These are phyloP conservation scores for Ommatoiulus sabulosus DNA, from an alignment of 2,888 invertebrate genomes.

Conservation along the genomic window DNA sequence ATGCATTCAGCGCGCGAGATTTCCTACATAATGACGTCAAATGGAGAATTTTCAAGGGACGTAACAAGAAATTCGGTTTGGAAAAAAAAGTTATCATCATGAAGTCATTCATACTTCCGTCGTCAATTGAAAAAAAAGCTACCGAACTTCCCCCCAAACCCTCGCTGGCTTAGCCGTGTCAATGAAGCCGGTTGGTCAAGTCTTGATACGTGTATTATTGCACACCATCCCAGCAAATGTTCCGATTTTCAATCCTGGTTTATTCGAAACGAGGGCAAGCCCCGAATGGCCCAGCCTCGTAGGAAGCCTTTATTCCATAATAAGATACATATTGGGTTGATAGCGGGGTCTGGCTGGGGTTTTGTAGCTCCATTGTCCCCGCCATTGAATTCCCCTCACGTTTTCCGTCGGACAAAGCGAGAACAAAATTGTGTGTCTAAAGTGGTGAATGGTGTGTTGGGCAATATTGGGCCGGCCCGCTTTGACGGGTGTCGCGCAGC, in stretches of 20 bases:
- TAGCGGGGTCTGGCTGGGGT: slow-evolving; percentile 17
- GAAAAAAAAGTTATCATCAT: background rate
- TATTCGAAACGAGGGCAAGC: background rate
- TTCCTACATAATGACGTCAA: background rate
- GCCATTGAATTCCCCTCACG: background rate
- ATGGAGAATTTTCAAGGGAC: background rate
- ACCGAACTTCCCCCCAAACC: no score
- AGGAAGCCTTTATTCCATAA: background rate
- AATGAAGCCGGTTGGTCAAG: no score
- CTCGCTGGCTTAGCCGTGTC: background rate
- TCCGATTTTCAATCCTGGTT: background rate
- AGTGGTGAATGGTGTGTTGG: slow-evolving; percentile 39
- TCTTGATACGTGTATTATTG: background rate
- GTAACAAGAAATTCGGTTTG: no score
- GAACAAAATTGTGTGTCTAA: slow-evolving; percentile 34
- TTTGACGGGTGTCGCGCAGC: background rate
- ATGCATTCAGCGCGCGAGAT: background rate
- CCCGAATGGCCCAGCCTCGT: background rate
- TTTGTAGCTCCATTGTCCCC: slow-evolving; percentile 26
- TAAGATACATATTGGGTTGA: slow-evolving; percentile 36
- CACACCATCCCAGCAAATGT: background rate
- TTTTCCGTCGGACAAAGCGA: background rate
- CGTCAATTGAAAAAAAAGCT: background rate
- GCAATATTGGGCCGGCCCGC: background rate
- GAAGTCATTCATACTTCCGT: background rate